Percentiles rank a stretch among this genome's conserved stretches.
phyloP scores from a whole-genome alignment of 1,140 invertebrate genomes.

The Zaprionus gabonicus region DNA sequence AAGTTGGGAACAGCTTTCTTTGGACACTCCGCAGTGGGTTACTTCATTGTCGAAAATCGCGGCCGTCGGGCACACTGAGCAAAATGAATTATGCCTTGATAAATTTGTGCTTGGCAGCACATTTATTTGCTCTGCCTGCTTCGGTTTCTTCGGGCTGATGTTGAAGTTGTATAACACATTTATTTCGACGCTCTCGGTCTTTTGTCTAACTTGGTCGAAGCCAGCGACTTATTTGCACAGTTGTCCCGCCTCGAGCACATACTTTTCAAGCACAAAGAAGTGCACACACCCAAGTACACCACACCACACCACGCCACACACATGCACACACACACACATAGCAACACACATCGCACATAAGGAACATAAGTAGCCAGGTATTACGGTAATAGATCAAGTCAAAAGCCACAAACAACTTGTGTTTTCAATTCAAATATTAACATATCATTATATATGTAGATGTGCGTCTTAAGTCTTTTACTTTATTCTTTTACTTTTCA shows the following conservation, averaged over 20 bases:
- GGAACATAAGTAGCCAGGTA: conserved; percentile 16
- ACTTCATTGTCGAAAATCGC: conserved; percentile 1
- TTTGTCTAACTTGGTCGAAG: conserved; percentile 65
- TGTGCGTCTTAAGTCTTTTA: conserved; percentile 6
- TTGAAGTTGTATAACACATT: conserved; percentile 24
- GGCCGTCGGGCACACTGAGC: conserved; percentile 5
- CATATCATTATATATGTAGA: conserved; percentile 52
- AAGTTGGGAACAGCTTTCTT: conserved; percentile 25
- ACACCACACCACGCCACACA: background rate
- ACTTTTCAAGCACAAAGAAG: conserved; percentile 12
- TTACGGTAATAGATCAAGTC: conserved; percentile 30
- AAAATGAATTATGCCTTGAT: conserved; percentile 2
- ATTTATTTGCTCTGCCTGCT: conserved; percentile 27
- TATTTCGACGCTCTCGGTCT: conserved; percentile 33
- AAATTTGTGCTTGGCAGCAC: conserved; percentile 1
- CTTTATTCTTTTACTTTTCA: conserved; percentile 8
- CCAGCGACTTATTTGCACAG: conserved; percentile 64
- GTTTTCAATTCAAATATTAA: conserved; percentile 69
- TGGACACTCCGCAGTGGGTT: background rate
- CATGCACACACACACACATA: background rate
- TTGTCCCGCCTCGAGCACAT: conserved; percentile 51
- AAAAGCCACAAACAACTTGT: conserved; percentile 58
- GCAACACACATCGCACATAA: background rate
- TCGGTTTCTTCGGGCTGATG: background rate
- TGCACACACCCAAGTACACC: conserved; percentile 9